Conservation (phyloP, 2,113 vertebrate genomes). For the Dipodomys spectabilis region DNA sequence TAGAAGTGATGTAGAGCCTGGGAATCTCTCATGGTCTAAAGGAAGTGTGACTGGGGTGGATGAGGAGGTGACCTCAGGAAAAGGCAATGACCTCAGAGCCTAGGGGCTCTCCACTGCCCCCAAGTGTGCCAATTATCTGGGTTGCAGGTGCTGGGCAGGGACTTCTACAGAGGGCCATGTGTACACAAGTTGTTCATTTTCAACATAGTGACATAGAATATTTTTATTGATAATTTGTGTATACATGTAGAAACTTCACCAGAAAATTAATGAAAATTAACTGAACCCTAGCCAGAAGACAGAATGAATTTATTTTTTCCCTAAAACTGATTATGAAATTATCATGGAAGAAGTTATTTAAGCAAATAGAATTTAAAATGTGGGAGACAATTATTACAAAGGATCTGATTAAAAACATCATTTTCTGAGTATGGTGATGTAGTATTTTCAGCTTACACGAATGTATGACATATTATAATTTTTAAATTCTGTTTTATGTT, state of each 20-base stretch:
- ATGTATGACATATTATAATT: neutral
- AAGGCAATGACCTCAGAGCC: too few relatives aligned
- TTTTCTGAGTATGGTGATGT: neutral
- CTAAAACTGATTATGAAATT: neutral
- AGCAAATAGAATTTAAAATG: constrained; percentile 19
- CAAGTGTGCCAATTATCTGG: too few relatives aligned
- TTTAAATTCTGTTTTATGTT: neutral
- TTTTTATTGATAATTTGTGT: neutral
- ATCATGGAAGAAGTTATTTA: neutral
- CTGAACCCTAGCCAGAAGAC: neutral
- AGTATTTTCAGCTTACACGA: neutral
- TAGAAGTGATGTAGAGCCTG: too few relatives aligned
- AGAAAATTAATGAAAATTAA: constrained; percentile 24
- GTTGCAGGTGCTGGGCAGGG: too few relatives aligned
- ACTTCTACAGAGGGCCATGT: too few relatives aligned
- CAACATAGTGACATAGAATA: too few relatives aligned
- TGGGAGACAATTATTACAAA: neutral
- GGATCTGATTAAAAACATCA: neutral
- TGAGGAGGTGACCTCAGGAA: too few relatives aligned
- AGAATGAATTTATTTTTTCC: constrained; percentile 32
- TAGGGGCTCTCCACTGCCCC: too few relatives aligned
- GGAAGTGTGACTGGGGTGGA: too few relatives aligned
- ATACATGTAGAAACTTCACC: neutral
- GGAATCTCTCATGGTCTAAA: too few relatives aligned
- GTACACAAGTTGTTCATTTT: too few relatives aligned